These are phyloP conservation scores for Chloropsis hardwickii DNA, from an alignment of 2,113 vertebrate genomes.

Conservation along the genomic window DNA sequence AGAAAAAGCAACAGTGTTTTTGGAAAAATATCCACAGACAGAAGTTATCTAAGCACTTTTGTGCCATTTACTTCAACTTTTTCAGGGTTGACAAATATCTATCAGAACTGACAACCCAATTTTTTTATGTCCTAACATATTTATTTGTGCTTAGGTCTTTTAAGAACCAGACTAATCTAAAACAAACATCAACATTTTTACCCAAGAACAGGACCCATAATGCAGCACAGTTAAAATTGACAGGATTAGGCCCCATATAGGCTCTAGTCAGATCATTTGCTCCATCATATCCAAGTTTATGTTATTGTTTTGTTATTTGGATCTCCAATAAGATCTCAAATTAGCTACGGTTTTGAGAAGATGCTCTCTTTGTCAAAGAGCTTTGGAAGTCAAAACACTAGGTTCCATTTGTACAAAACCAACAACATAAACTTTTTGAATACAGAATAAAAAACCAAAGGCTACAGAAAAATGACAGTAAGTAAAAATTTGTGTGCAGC, in stretches of 20 bases:
- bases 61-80: not conserved
- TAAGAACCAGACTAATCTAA: not conserved
- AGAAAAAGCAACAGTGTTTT: not conserved
- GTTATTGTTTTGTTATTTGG: not conserved
- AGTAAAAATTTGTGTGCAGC: not conserved
- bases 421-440: not conserved
- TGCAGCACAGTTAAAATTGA: not conserved
- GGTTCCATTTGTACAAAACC: not conserved
- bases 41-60: not conserved
- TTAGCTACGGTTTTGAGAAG: not conserved
- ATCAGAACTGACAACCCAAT: not conserved
- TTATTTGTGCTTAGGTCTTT: not conserved
- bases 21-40: not conserved
- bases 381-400: not conserved
- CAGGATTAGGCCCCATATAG: not conserved
- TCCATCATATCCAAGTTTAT: not conserved
- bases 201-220: not conserved
- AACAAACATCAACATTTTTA: not conserved
- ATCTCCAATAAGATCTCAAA: not conserved
- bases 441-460: not conserved
- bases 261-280: not conserved
- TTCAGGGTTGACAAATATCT: not conserved
- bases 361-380: not conserved
- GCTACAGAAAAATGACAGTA: not conserved
- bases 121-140: not conserved